These are phyloP conservation scores for Ibycter americanus DNA, from an alignment of 2,797 vertebrate genomes.

Conservation along the genomic window DNA sequence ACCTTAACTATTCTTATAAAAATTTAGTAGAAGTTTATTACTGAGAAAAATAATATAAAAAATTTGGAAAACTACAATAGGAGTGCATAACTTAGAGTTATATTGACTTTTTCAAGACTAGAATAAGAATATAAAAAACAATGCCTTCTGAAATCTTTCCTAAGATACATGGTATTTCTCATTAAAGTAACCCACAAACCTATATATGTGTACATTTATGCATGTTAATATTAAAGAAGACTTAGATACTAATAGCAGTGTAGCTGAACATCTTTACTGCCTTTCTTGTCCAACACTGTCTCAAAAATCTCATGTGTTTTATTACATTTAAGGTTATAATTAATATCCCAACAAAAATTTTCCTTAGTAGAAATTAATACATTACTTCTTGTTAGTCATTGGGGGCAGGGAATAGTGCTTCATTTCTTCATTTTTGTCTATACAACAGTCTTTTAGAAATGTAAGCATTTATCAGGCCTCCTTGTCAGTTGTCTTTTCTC, in stretches of 20 bases:
- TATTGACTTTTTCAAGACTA: neutral
- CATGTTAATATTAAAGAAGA: neutral
- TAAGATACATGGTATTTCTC: neutral
- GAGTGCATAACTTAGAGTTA: neutral
- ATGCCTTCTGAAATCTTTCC: neutral
- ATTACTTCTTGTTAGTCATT: neutral
- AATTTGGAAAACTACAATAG: neutral
- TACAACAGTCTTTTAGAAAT: neutral
- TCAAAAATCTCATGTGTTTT: neutral
- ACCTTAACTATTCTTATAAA: neutral
- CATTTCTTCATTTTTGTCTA: neutral
- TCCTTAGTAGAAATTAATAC: neutral
- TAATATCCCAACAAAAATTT: neutral
- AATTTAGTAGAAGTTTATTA: neutral
- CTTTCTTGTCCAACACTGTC: neutral
- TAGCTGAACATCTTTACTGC: neutral
- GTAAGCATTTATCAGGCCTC: neutral
- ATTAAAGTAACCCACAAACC: neutral
- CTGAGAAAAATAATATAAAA: no score
- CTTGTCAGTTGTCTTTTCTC: neutral
- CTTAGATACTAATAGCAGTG: neutral
- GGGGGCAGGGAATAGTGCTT: neutral
- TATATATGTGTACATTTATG: neutral
- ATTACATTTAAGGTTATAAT: neutral
- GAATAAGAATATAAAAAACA: neutral